Base-by-base conservation (phyloP, 2,797 vertebrate species). In the Rhynchotus rufescens region DNA sequence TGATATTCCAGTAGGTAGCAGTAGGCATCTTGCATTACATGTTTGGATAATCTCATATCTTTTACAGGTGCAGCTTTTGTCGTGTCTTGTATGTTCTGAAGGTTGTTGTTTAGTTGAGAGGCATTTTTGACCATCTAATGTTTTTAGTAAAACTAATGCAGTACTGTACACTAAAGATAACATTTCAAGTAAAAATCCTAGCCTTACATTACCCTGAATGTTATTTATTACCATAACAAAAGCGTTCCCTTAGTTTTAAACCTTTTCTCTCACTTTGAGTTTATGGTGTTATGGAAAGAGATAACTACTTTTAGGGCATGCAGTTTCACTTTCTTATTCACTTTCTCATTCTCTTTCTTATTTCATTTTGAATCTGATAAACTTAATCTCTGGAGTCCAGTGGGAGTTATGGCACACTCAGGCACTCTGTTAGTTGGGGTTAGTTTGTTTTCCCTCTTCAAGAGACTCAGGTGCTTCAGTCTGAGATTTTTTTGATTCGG, bases 21-120 rank as follows among this genome's bases (percentile, higher is more conserved):
- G 32, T 20, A 7, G 22, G 5, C 3, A 17, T 42, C 54, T 21
- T 6, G 4, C 9, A 30, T 9, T 38, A 7, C 7, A n/a, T 4
- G 12, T 49, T 2, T n/a, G 4, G 22, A 57, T 32, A n/a, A 38
- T 42, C 38, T 5, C 8, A 1, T 11, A 15, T 1, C 66, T 44
- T 26, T 52, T 14, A 1, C 10, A 9, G 1, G 0, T 30, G 74
- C 40, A 54, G 3, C 21, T 61, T 2, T 5, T 64, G 22, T 6
- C 1, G 7, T 49, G 5, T 20, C 40, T 8, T 51, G 42, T 1
- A 2, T 6, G 12, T 15, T 45, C 36, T 32, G 38, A 25, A 52
- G 60, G 65, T 9, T 4, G 8, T 9, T 49, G 5, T 9, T 84
- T 26, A 45, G 16, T 38, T 10, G n/a, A 17, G 42, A 42, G 19